A percentile compares a stretch with the other conserved stretches of the same genome.
phyloP scores from a whole-genome alignment of 2,888 invertebrate species.

The Rotaria socialis region DNA sequence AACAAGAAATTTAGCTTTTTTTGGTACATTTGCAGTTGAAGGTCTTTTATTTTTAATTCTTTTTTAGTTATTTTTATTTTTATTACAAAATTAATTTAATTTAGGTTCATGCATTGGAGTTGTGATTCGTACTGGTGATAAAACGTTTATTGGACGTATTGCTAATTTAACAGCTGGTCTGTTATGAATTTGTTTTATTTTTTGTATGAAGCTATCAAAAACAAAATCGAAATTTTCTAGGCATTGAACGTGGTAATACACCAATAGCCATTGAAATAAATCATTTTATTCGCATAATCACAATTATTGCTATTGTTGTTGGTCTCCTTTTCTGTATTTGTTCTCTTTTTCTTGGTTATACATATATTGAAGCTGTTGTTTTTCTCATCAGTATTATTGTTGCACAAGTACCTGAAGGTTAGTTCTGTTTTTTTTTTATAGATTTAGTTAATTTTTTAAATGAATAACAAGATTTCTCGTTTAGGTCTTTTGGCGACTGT shows the following conservation, averaged over 20 bases:
- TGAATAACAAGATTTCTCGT: not conserved
- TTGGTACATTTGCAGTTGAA: slow-evolving; percentile 90
- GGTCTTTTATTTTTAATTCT: slow-evolving; percentile 62
- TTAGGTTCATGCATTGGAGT: slow-evolving; percentile 48
- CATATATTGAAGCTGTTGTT: slow-evolving; percentile 49
- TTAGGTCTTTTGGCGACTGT: slow-evolving; percentile 45
- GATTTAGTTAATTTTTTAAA: not conserved
- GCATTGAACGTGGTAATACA: slow-evolving; percentile 51
- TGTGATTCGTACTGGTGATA: slow-evolving; percentile 45
- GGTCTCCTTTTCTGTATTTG: slow-evolving; percentile 48
- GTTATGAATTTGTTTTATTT: not conserved
- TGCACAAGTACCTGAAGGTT: slow-evolving; percentile 51
- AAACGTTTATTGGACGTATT: slow-evolving; percentile 45
- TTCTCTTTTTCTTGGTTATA: slow-evolving; percentile 49
- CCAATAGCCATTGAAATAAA: slow-evolving; percentile 48
- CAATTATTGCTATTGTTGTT: slow-evolving; percentile 49
- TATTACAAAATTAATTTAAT: not conserved
- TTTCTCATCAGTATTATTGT: slow-evolving; percentile 51
- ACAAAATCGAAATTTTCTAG: not conserved
- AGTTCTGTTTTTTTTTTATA: too few relatives aligned
- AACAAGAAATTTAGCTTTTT: slow-evolving; percentile 88
- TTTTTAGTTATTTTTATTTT: not conserved
- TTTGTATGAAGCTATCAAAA: not conserved
- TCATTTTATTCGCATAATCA: slow-evolving; percentile 47
- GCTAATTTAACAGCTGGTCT: slow-evolving; percentile 44